A percentile compares a stretch with the other conserved stretches of the same genome.
phyloP scores from a whole-genome alignment of 2,113 vertebrate species.

The Peromyscus polionotus region DNA sequence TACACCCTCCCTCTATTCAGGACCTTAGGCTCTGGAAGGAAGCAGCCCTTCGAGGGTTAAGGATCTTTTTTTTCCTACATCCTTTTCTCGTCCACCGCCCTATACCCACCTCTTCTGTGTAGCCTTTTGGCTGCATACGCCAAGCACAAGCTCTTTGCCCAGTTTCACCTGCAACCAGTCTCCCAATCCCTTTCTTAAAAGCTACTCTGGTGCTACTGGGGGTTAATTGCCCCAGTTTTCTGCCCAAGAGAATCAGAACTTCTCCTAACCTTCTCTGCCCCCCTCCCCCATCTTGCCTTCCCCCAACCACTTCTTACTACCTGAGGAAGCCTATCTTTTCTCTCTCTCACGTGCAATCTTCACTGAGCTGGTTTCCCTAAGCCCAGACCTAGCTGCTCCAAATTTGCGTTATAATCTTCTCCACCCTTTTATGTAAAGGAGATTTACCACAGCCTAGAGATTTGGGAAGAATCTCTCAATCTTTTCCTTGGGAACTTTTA shows the following conservation, averaged over 20 bases:
- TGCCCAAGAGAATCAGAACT: constrained; percentile 76
- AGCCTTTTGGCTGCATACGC: constrained; percentile 66
- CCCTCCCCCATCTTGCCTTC: neutral
- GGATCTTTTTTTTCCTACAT: neutral
- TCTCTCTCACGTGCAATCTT: constrained; percentile 19
- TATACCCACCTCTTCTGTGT: constrained; percentile 28
- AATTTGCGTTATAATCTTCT: constrained; percentile 52
- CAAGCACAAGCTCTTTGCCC: constrained; percentile 76
- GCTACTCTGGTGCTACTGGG: constrained; percentile 80
- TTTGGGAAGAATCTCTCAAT: constrained; percentile 54
- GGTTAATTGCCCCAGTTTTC: constrained; percentile 72
- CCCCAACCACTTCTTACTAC: neutral
- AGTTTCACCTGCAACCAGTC: neutral
- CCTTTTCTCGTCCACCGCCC: neutral
- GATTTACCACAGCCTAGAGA: constrained; percentile 54
- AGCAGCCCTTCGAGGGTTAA: constrained; percentile 56
- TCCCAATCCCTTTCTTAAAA: constrained; percentile 59
- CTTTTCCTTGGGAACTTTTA: constrained; percentile 63
- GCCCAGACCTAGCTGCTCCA: constrained; percentile 44
- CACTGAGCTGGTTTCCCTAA: constrained; percentile 51
- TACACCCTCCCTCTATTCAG: constrained; percentile 57
- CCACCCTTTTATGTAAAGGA: constrained; percentile 54
- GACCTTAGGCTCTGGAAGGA: constrained; percentile 65
- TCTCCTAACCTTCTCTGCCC: constrained; percentile 42
- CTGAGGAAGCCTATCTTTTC: constrained; percentile 51